A percentile compares a stretch with the other conserved stretches of the same genome.
Conservation (phyloP, 2,113 vertebrate genomes). For the Parus major region DNA sequence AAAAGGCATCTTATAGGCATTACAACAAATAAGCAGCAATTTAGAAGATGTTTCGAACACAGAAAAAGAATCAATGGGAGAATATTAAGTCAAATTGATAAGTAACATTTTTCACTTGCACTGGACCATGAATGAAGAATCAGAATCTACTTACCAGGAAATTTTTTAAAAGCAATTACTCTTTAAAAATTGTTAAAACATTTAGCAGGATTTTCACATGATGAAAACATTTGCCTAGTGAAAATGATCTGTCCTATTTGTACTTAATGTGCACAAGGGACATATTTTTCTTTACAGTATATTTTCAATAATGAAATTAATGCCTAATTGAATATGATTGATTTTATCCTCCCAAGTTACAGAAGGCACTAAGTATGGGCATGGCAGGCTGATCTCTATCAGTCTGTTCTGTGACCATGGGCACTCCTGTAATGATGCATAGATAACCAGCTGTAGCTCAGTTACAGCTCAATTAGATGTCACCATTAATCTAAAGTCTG, state of each 20-base stretch:
- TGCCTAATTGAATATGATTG: background rate
- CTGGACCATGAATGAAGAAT: background rate
- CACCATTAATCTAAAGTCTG: background rate
- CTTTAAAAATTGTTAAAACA: background rate
- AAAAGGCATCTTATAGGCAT: background rate
- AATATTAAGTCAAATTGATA: background rate
- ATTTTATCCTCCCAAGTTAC: background rate
- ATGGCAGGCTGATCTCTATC: background rate
- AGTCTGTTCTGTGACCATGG: background rate
- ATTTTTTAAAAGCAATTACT: background rate
- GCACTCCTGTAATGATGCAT: background rate
- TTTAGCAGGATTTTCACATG: background rate
- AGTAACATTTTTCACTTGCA: background rate
- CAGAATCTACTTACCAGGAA: background rate
- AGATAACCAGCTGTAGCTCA: background rate
- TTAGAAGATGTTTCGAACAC: background rate
- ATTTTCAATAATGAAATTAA: slow-evolving; percentile 16
- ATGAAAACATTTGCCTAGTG: background rate
- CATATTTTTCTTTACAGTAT: background rate
- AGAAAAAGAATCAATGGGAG: background rate
- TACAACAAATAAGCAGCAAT: background rate
- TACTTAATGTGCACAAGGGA: background rate
- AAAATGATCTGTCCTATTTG: background rate
- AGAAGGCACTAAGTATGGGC: background rate
- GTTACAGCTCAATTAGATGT: slow-evolving; percentile 16